Evolutionary conservation across 2,797 vertebrate species (phyloP).

Genomic region (Aythya fuligula): DNA sequence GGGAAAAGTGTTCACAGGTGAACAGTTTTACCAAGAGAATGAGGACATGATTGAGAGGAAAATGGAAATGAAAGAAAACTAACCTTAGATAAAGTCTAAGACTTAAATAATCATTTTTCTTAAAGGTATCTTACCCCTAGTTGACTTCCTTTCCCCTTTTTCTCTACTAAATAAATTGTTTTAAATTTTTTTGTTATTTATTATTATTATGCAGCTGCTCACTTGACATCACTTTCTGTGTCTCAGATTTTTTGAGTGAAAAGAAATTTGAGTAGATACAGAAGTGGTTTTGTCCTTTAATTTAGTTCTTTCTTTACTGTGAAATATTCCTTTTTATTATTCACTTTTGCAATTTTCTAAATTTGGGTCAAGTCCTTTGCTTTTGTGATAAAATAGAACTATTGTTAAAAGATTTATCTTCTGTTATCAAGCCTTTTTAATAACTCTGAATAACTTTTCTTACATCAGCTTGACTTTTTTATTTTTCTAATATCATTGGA

Average conservation of each 20-base stretch:
- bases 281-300: constrained; percentile 1
- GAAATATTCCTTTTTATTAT: neutral
- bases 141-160: neutral
- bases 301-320: constrained; percentile 1
- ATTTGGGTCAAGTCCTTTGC: constrained; percentile 28
- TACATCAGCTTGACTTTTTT: neutral
- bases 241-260: neutral
- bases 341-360: constrained; percentile 15
- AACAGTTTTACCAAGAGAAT: neutral
- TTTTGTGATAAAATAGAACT: constrained; percentile 50
- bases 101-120: neutral
- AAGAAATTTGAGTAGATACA: neutral
- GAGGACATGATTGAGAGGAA: neutral
- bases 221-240: neutral
- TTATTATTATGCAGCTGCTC: neutral
- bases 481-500: neutral
- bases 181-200: neutral
- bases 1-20: neutral
- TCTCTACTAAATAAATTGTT: constrained; percentile 3
- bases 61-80: neutral
- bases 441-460: constrained; percentile 29
- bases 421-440: constrained; percentile 28
- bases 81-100: neutral
- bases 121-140: neutral
- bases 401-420: constrained; percentile 47